Evolutionary conservation across 2,113 vertebrate genomes (phyloP), one percentile per base, ranked within the genome.

Genomic region (Morone chrysops): DNA sequence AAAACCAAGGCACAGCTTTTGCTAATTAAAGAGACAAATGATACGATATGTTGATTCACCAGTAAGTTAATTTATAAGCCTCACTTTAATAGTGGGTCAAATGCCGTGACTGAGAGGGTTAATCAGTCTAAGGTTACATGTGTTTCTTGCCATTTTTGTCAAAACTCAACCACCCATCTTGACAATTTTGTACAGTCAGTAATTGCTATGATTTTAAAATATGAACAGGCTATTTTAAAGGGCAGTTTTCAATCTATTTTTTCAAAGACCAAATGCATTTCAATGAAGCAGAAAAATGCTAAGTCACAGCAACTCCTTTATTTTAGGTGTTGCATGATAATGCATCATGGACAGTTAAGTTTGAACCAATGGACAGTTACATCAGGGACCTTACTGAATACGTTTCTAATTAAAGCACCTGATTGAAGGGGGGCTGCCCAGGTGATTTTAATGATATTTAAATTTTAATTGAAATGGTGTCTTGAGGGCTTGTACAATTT

Each of bases 401-500:
- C 20, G 63, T 77, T 74, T 79, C 82, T 78, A 87, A 90, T 89
- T 92, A 92, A 85, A 61, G 48, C 84, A 75, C 66, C 87, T 79
- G 69, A 83, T 62, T 70, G 57, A 82, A 72, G 41, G 25, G 51
- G 82, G 83, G 73, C 71, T 17, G 1, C 83, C 41, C 71, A 62
- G 82, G 57, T 84, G 83, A 83, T 57, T 81, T 59, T 5, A 68
- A 66, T 41, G 20, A 25, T 54, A 80, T 80, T 81, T 53, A 4
- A 45, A 1, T 50, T 88, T 62, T 74, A 81, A 84, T 75, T 88
- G 57, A 89, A 89, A 88, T n/a, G 47, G 18, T 68, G 79, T 85
- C 88, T 65, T 65, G 66, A 74, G 83, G 81, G 65, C 22, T 40
- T 1, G 25, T 48, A 1, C 70, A 84, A 78, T 85, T 82, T 74